Evolutionary conservation across 1,140 invertebrate species (phyloP).

Genomic region (Heliconius melpomene): DNA sequence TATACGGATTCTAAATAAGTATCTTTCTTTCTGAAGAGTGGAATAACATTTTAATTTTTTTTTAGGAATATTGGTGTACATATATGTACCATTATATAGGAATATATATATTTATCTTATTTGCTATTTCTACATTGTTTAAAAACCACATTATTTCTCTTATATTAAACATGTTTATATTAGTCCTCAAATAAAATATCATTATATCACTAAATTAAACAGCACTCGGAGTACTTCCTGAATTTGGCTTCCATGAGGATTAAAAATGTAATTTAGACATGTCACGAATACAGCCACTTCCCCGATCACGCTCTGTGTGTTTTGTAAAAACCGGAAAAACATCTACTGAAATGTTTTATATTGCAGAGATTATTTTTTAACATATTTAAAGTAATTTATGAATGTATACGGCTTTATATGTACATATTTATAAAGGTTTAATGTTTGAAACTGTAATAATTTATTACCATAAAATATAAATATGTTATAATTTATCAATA

Average conservation of each 20-base stretch:
- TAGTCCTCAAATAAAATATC: background rate
- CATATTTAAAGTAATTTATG: background rate
- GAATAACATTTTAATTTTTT: too few species aligned
- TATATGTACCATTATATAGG: too few species aligned
- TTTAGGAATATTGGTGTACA: too few species aligned
- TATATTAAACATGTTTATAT: background rate
- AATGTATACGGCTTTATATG: background rate
- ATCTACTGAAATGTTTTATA: slow-evolving; percentile 21
- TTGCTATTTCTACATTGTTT: too few species aligned
- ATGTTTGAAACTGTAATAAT: too few species aligned
- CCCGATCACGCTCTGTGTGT: slow-evolving; percentile 10
- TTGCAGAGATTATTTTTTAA: slow-evolving; percentile 16
- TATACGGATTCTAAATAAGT: too few species aligned
- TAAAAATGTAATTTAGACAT: slow-evolving; percentile 10
- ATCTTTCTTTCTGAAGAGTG: too few species aligned
- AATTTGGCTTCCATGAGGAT: slow-evolving; percentile 6
- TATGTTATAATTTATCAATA: too few species aligned
- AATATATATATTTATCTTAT: too few species aligned
- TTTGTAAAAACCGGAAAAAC: slow-evolving; percentile 28
- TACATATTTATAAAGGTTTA: too few species aligned
- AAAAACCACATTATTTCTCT: too few species aligned
- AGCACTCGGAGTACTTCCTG: background rate
- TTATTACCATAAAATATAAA: too few species aligned
- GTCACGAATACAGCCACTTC: slow-evolving; percentile 20
- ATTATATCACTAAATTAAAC: background rate